Base-by-base conservation (phyloP, 2,888 invertebrate genomes). In the Trilocha varians region DNA sequence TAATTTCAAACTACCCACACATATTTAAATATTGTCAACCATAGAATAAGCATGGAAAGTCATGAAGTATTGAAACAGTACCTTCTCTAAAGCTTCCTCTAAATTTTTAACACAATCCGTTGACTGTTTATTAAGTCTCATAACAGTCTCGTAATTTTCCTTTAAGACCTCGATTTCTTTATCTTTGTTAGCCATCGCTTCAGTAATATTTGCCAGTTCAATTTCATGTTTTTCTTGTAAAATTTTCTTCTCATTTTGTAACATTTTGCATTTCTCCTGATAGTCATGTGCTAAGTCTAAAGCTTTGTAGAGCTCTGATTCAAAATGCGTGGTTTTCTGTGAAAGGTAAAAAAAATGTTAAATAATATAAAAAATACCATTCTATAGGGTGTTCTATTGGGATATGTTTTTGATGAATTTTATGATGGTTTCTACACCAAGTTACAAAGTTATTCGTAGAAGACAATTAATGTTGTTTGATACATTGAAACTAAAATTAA, bases 291-390 rank as follows among this genome's bases (percentile, higher is more conserved):
- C 91, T 33, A 93, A 64, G 54, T 90, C 90, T 35, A 93, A 69
- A 0, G 92, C 90, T 75, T 92, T 91, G 18, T 91, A 88, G 1
- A 93, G 74, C 75, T 95, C 94, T 5, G 87, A 84, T 74, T 94
- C 93, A 52, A 89, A 88, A 34, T 88, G 87, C 46, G 87, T 87
- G 0, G 87, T 76, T 82, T 87, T 88, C 72, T 83, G 62, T 8
- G 66, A 62, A 41, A 36, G 9, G 2, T n/a, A n/a, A n/a, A n/a
- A n/a, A n/a, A n/a, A n/a, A n/a, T n/a, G n/a, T n/a, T n/a, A n/a
- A n/a, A n/a, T n/a, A n/a, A n/a, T n/a, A n/a, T n/a, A n/a, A n/a
- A n/a, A n/a, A n/a, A n/a, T n/a, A n/a, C n/a, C n/a, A n/a, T n/a
- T n/a, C n/a, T n/a, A n/a, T n/a, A n/a, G n/a, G n/a, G n/a, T n/a